phyloP scores from a whole-genome alignment of 1,140 invertebrate genomes.

The Drosophila persimilis region DNA sequence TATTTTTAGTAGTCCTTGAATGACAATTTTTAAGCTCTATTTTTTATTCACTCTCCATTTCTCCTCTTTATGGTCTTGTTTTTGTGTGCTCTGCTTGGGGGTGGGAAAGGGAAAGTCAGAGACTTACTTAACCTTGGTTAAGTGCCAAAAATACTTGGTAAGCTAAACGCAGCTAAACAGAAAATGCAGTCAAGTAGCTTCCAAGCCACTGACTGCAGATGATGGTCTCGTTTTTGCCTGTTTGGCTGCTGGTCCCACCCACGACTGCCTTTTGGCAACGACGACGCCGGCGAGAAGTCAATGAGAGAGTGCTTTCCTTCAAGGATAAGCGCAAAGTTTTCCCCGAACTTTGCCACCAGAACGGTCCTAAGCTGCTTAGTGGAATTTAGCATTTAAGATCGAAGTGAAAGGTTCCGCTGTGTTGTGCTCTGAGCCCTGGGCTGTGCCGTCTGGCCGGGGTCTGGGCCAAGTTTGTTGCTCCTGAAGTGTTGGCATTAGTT shows the following conservation, averaged over 20 bases:
- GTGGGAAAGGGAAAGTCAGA: conserved; percentile 30
- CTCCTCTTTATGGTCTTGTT: conserved; percentile 28
- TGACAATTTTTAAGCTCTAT: conserved; percentile 27
- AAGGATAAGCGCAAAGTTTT: conserved; percentile 51
- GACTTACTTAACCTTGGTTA: conserved; percentile 64
- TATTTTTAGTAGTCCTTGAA: conserved; percentile 35
- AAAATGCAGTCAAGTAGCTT: conserved; percentile 56
- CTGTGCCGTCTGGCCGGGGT: conserved; percentile 38
- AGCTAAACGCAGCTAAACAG: conserved; percentile 47
- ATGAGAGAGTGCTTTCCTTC: conserved; percentile 63
- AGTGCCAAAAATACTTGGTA: conserved; percentile 59
- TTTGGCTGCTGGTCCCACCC: conserved; percentile 34
- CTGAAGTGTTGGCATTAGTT: conserved; percentile 36
- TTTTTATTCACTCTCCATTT: conserved; percentile 22
- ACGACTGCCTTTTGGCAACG: conserved; percentile 25
- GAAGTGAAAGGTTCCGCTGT: conserved; percentile 16
- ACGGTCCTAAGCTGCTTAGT: conserved; percentile 47
- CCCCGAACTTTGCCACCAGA: neutral
- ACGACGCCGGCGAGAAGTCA: conserved; percentile 23
- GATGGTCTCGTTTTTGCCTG: conserved; percentile 32
- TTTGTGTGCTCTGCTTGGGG: neutral
- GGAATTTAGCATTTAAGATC: conserved; percentile 43
- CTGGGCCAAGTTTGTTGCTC: conserved; percentile 49
- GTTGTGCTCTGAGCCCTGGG: conserved; percentile 12
- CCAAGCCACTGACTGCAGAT: conserved; percentile 54